Percentiles rank a stretch among this genome's conserved stretches.
phyloP scores from a whole-genome alignment of 53 echinoderm and acorn worm species.

The Holothuria leucospilota region DNA sequence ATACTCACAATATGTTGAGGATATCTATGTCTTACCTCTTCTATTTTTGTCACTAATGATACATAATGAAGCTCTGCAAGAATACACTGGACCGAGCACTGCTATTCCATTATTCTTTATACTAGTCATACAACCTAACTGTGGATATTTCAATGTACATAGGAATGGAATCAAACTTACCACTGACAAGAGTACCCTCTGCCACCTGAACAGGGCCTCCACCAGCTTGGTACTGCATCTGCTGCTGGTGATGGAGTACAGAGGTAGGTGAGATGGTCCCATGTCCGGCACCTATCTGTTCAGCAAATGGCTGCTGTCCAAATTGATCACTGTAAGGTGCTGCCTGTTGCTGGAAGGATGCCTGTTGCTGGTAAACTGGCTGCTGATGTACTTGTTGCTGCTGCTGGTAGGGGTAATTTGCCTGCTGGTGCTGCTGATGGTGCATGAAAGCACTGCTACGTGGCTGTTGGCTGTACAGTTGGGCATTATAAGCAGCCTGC shows the following conservation, averaged over 20 bases:
- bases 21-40: too few species aligned
- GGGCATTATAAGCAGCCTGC: conserved; percentile 16
- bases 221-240: conserved; percentile 26
- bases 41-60: too few species aligned
- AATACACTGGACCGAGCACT: too few species aligned
- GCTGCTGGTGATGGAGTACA: neutral
- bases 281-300: conserved; percentile 27
- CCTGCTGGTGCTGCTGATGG: conserved; percentile 56
- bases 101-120: too few species aligned
- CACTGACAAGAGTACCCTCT: conserved; percentile 34
- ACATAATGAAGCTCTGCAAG: too few species aligned
- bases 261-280: conserved; percentile 23
- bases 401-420: conserved; percentile 54
- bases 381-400: conserved; percentile 55
- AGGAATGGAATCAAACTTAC: neutral
- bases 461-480: conserved; percentile 3
- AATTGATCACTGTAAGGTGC: conserved; percentile 36
- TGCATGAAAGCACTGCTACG: conserved; percentile 36
- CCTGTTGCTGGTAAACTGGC: conserved; percentile 72
- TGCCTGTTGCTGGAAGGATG: conserved; percentile 27
- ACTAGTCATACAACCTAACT: too few species aligned
- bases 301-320: conserved; percentile 48
- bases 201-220: conserved; percentile 11
- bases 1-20: too few species aligned
- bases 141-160: too few species aligned